phyloP scores from a whole-genome alignment of 1,140 invertebrate genomes.

The Maconellicoccus hirsutus region DNA sequence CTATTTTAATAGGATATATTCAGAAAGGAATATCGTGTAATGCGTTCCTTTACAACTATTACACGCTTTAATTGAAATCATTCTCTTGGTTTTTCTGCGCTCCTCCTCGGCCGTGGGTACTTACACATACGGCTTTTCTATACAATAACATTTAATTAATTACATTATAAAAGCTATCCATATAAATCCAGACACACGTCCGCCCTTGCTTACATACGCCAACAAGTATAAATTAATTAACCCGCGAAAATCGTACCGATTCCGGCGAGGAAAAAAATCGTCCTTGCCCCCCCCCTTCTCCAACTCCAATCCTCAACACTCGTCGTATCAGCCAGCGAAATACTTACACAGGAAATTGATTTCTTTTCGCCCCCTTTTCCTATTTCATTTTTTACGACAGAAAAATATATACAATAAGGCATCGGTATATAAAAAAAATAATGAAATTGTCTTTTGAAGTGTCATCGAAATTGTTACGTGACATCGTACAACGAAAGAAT shows the following conservation, averaged over 20 bases:
- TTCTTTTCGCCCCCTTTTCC: no score
- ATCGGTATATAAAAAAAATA: neutral
- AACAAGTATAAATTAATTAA: neutral
- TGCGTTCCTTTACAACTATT: neutral
- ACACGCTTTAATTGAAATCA: neutral
- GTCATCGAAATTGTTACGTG: constrained; percentile 7
- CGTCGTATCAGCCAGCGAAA: no score
- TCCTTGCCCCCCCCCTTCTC: no score
- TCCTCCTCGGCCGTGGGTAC: no score
- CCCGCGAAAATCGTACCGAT: no score
- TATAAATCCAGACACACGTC: neutral
- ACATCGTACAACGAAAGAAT: neutral
- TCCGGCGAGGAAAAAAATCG: no score
- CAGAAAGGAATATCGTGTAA: constrained; percentile 1
- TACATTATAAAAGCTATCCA: neutral
- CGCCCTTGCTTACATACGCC: neutral
- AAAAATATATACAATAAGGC: neutral
- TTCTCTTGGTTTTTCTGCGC: neutral
- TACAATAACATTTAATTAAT: neutral
- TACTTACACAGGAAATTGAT: no score
- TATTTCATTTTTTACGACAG: neutral
- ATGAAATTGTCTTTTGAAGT: constrained; percentile 9
- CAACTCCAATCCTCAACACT: no score
- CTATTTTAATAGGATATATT: neutral
- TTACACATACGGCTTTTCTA: neutral